These are phyloP conservation scores for Diplazon laetatorius DNA, from an alignment of 2,888 invertebrate species.

Conservation along the genomic window DNA sequence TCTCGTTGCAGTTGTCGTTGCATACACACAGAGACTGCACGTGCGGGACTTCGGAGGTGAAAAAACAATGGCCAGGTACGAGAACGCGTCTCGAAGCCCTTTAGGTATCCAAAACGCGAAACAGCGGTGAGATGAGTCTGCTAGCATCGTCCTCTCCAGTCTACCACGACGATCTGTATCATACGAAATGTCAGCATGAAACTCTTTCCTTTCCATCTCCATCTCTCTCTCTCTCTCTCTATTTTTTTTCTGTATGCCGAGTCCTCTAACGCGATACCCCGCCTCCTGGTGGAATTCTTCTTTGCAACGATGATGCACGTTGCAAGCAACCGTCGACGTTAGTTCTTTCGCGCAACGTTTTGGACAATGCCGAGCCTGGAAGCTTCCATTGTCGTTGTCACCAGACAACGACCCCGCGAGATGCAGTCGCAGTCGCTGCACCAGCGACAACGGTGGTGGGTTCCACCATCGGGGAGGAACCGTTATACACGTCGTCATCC, in stretches of 20 bases:
- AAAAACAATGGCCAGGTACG: constrained; percentile 60
- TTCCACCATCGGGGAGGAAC: constrained; percentile 34
- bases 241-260: constrained; percentile 62
- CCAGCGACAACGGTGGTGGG: not conserved
- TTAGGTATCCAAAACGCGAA: constrained; percentile 54
- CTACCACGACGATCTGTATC: constrained; percentile 53
- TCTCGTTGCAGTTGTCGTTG: constrained; percentile 13
- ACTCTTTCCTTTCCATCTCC: constrained; percentile 51
- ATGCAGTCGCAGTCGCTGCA: constrained; percentile 3
- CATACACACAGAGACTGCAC: constrained; percentile 11
- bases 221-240: constrained; percentile 36
- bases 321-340: constrained; percentile 36
- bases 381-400: constrained; percentile 70
- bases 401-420: constrained; percentile 52
- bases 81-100: constrained; percentile 47
- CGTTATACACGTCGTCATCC: constrained; percentile 19
- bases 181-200: constrained; percentile 35
- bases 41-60: constrained; percentile 61
- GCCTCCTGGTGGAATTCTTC: constrained; percentile 74
- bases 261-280: constrained; percentile 45
- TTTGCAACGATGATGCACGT: constrained; percentile 53
- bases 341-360: constrained; percentile 64
- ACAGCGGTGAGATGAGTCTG: constrained; percentile 65
- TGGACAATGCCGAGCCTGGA: constrained; percentile 71
- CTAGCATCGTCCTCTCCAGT: constrained; percentile 49